Base-by-base conservation (phyloP, 1,140 invertebrate species). In the Diorhabda carinulata region DNA sequence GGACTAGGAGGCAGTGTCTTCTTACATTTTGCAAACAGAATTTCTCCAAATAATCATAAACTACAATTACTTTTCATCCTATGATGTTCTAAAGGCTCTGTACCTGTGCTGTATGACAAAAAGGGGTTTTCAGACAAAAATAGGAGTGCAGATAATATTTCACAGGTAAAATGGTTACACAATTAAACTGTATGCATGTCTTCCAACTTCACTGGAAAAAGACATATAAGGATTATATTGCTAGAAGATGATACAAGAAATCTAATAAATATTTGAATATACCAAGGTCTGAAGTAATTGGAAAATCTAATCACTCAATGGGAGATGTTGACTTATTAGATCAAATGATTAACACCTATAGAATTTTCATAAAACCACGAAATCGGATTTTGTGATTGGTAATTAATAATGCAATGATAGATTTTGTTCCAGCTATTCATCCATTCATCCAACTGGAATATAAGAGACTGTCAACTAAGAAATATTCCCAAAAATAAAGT, bases 161-260 rank as follows among this genome's bases (percentile, higher is more conserved):
- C 52, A 56, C 52, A 76, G 5, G 75, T 77, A 58, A 81, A 81
- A 62, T 82, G 79, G 81, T 59, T 81, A 64, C 79, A 82, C 69
- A 82, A 82, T 72, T 79, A 78, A 62, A 72, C 73, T 68, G 78
- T 79, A 61, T 68, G 76, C 70, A 47, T 82, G 41, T 78, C 74
- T 58, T 82, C 81, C 43, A 82, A 82, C 77, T 82, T 81, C 77
- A 62, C 81, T 74, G 80, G 81, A 44, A 80, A 77, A 61, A 79
- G 79, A 64, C 70, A 76, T n/a, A n/a, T n/a, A n/a, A n/a, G 70
- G 74, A 57, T 61, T 57, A 72, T 44, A 47, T 9, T 43, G 57
- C 42, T 43, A 65, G 45, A 65, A n/a, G 70, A 43, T 76, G 78
- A 78, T 77, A 74, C 71, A 78, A 77, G 72, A 74, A 77, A 77